Base-by-base conservation (phyloP, 2,113 vertebrate genomes). In the Cephalophus harveyi region DNA sequence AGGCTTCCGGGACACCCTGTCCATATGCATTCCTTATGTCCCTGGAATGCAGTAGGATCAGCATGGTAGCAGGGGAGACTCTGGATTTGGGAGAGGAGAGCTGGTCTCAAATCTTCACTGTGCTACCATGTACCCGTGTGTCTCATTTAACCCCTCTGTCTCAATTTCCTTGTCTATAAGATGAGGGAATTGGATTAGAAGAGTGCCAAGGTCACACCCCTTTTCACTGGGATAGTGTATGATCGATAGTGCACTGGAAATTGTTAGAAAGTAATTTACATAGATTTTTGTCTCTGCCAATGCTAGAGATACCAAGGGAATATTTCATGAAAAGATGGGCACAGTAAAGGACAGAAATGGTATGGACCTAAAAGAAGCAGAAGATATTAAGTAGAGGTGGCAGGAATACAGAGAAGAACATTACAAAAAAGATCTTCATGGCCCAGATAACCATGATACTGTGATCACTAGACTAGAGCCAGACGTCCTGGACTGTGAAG, bases 161-260 rank as follows among this genome's bases (percentile, higher is more conserved):
- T 87, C 91, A 54, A 4, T 88, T 89, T 95, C 54, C 52, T 92
- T 86, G 7, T 92, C 87, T 54, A 33, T 30, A 79, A 96, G 88
- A 89, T 76, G 76, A 95, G 5, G 17, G 7, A 90, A 81, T 3
- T 93, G 36, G 15, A 50, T 33, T 79, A 87, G 27, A 81, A 79
- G 6, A 59, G 89, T 83, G 16, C 57, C 48, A 79, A 40, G 11
- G 11, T 59, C 64, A 74, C 40, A 90, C 6, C 8, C 1, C 27
- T 89, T 97, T 95, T 84, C n/a, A 30, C 3, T 57, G 57, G 36
- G 15, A 67, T 85, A 87, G 4, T 33, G 3, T 25, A 40, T n/a
- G 43, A 60, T 59, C 33, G 7, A 79, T 33, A 21, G 7, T 28
- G 21, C 78, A 89, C 88, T 95, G 82, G 43, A 95, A 82, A 88